These are phyloP conservation scores for Ophiothrix spiculata DNA, from an alignment of 35 echinoderm and acorn worm genomes.

Conservation along the genomic window DNA sequence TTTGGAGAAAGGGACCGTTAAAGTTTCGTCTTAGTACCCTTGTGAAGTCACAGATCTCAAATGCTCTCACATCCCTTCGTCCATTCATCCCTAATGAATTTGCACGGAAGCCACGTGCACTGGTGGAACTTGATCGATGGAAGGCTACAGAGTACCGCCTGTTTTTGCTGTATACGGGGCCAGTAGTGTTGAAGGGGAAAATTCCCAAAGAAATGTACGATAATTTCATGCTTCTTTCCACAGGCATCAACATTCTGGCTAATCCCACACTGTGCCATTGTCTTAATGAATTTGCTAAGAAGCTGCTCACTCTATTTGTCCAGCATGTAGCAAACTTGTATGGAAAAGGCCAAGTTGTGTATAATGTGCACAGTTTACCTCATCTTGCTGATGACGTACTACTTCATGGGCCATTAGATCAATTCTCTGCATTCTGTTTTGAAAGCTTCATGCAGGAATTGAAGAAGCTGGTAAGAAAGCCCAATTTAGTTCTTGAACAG, in stretches of 20 bases:
- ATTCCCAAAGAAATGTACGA: conserved; percentile 44
- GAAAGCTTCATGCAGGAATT: conserved; percentile 49
- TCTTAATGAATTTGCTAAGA: conserved; percentile 21
- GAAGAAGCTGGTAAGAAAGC: conserved; percentile 62
- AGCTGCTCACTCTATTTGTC: conserved; percentile 36
- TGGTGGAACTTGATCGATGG: conserved; percentile 47
- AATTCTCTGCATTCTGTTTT: conserved; percentile 55
- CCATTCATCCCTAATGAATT: conserved; percentile 38
- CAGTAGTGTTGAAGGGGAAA: conserved; percentile 24
- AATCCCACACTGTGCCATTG: conserved; percentile 6
- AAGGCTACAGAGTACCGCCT: conserved; percentile 65
- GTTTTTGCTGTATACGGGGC: conserved; percentile 61
- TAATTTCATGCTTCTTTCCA: conserved; percentile 62
- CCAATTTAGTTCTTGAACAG: conserved; percentile 35
- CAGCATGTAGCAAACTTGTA: conserved; percentile 36
- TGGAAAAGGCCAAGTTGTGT: conserved; percentile 36
- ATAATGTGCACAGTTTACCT: conserved; percentile 50
- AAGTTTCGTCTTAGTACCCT: conserved; percentile 3
- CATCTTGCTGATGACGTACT: conserved; percentile 43
- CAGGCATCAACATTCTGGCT: conserved; percentile 21
- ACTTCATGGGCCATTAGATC: conserved; percentile 43
- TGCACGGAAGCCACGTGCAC: conserved; percentile 43
- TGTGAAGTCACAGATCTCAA: conserved; percentile 16
- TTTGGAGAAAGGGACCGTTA: conserved; percentile 57
- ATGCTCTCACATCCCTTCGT: neutral